phyloP scores from a whole-genome alignment of 1,140 invertebrate species.

The Papilio helenus region DNA sequence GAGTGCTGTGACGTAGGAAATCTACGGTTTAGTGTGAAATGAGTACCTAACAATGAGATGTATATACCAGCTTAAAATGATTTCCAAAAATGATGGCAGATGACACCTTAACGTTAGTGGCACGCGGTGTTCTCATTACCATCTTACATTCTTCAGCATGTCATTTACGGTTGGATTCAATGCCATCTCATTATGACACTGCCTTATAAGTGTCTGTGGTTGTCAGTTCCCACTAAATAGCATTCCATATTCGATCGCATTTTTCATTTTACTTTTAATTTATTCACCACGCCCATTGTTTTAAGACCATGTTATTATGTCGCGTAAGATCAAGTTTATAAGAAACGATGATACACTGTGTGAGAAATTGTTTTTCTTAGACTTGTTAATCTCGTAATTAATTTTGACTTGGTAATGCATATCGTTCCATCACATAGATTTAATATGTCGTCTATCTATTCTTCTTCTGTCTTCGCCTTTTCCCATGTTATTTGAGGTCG shows the following conservation, averaged over 20 bases:
- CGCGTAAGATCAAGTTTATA: background rate
- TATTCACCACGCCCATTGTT: constrained; percentile 8
- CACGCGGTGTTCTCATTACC: background rate
- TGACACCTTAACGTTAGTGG: constrained; percentile 13
- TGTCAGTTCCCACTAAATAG: constrained; percentile 48
- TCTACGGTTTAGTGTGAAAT: background rate
- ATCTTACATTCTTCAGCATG: constrained; percentile 55
- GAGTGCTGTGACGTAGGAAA: background rate
- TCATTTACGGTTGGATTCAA: constrained; percentile 49
- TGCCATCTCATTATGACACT: constrained; percentile 36
- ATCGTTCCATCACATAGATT: too few species aligned
- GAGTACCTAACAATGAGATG: too few species aligned
- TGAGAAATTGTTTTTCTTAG: background rate
- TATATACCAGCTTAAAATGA: background rate
- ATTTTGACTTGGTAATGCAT: background rate
- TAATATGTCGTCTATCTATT: too few species aligned
- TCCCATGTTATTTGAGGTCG: too few species aligned
- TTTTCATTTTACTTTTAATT: constrained; percentile 33
- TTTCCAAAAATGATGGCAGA: background rate
- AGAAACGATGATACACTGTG: background rate
- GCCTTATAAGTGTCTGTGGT: constrained; percentile 45
- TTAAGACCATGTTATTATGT: constrained; percentile 26
- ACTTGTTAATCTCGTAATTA: background rate
- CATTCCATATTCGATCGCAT: constrained; percentile 3
- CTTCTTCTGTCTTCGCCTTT: too few species aligned